A percentile compares a stretch with the other conserved stretches of the same genome.
These are phyloP conservation scores for Sminthopsis crassicaudata DNA, from an alignment of 2,113 vertebrate genomes.

Conservation along the genomic window DNA sequence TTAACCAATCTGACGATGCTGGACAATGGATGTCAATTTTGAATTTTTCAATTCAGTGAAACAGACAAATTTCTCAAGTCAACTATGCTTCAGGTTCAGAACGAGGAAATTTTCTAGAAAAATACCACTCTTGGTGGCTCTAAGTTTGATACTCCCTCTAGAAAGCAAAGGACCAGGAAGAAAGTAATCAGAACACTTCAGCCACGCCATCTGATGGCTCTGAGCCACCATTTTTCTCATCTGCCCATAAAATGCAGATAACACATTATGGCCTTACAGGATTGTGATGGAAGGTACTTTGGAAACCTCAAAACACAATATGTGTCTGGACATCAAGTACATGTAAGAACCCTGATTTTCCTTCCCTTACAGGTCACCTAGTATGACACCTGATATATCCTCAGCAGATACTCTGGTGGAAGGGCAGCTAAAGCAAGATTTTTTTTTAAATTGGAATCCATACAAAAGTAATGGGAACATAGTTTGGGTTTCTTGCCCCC, in stretches of 20 bases:
- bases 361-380: not conserved
- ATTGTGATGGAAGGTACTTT: not conserved
- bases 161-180: not conserved
- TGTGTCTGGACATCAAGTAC: not conserved
- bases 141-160: not conserved
- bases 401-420: not conserved
- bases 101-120: not conserved
- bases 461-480: conserved; percentile 18
- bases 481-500: not conserved
- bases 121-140: not conserved
- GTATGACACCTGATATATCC: not conserved
- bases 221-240: not conserved
- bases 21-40: not conserved
- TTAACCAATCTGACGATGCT: not conserved
- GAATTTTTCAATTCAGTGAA: not conserved
- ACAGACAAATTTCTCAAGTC: not conserved
- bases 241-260: not conserved
- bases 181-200: not conserved
- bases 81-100: not conserved
- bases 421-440: not conserved
- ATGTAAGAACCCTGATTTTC: not conserved
- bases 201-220: not conserved
- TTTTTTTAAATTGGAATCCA: not conserved
- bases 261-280: not conserved
- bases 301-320: not conserved